phyloP scores from a whole-genome alignment of 1,140 invertebrate species.

The Harpegnathos saltator region DNA sequence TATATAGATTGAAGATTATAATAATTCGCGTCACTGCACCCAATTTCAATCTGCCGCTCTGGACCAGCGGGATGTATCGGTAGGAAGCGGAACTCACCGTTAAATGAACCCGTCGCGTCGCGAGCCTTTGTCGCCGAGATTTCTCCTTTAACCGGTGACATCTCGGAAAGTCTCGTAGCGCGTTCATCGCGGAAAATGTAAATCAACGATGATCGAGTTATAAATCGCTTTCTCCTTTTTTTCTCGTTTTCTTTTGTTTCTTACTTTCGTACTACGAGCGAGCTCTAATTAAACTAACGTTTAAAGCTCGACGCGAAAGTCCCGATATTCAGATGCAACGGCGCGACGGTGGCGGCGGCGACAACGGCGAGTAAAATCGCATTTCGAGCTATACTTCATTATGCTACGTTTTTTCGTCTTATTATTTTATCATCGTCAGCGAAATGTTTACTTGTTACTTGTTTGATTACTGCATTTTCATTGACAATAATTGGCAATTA shows the following conservation, averaged over 20 bases:
- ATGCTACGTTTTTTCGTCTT: neutral
- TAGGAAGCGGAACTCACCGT: conserved; percentile 43
- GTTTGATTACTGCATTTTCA: conserved; percentile 28
- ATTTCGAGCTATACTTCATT: neutral
- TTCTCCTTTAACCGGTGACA: neutral
- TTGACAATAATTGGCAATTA: conserved; percentile 51
- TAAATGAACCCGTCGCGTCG: conserved; percentile 47
- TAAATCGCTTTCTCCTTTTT: neutral
- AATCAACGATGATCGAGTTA: neutral
- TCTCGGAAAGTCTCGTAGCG: neutral
- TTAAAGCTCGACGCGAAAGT: too few species aligned
- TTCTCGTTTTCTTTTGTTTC: too few species aligned
- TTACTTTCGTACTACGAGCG: too few species aligned
- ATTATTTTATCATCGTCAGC: neutral
- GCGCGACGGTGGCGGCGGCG: too few species aligned
- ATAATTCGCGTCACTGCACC: conserved; percentile 83
- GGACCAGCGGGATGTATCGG: conserved; percentile 59
- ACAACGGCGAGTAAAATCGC: too few species aligned
- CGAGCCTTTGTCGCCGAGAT: conserved; percentile 33
- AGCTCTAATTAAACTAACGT: too few species aligned
- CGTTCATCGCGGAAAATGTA: neutral
- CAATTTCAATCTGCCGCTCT: conserved; percentile 82
- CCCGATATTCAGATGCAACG: too few species aligned
- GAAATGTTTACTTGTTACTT: neutral
- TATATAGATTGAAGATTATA: conserved; percentile 79